Evolutionary conservation across 2,113 vertebrate genomes (phyloP), one percentile per base, ranked within the genome.

Genomic region (Geococcyx californianus): DNA sequence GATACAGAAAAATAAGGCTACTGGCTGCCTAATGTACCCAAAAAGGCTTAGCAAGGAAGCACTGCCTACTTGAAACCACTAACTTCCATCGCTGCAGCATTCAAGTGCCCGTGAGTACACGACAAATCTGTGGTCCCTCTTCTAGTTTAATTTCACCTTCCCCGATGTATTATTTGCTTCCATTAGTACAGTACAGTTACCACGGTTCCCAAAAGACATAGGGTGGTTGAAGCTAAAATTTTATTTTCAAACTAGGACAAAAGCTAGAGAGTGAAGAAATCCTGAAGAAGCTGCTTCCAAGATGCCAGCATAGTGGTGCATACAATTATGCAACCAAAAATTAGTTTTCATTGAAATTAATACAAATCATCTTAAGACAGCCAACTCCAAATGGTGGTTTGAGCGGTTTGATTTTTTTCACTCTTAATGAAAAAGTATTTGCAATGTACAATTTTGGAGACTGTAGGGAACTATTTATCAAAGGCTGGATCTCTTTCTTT

Each of bases 41-140:
- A 23, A 47, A 87, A 87, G 54, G 63, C 38, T n/a, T 24, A 72
- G 7, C 60, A 85, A 70, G 47, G 67, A 87, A 63, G 34, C 73
- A 73, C 0, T 49, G n/a, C 7, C 19, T 25, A 10, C 13, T 54
- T 54, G 52, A 10, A 1, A 47, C 18, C 45, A 47, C 17, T 28
- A 66, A 31, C 14, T 82, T 74, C 51, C 19, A 75, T 42, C 38
- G n/a, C 34, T 44, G 63, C 6, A 8, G 38, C 51, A 73, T 24
- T 20, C 19, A 68, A 64, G 36, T 14, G 7, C 15, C 42, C 0
- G 0, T 26, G 25, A 40, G 6, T 14, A 38, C 11, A 29, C 10
- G 13, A 62, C 26, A 40, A 54, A 73, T 26, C 9, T 16, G 28
- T 51, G 17, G 15, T 54, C 23, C 40, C n/a, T 6, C 26, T 59